These are phyloP conservation scores for Tragelaphus strepsiceros DNA, from an alignment of 2,113 vertebrate species.

Conservation along the genomic window DNA sequence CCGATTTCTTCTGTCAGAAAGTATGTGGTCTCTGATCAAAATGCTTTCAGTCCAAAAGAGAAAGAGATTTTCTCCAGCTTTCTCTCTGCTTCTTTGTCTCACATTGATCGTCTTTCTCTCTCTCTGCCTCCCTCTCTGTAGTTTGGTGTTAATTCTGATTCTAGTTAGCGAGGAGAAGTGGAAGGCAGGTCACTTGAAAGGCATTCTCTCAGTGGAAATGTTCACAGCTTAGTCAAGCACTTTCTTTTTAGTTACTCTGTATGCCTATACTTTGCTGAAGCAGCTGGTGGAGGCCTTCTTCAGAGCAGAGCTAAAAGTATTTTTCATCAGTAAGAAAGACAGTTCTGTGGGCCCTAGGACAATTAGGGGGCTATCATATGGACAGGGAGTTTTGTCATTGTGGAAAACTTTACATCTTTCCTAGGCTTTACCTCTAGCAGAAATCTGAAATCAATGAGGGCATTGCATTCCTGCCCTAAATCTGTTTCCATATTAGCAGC, in stretches of 20 bases:
- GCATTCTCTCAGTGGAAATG: background rate
- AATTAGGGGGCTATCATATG: background rate
- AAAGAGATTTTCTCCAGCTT: background rate
- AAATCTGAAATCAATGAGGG: background rate
- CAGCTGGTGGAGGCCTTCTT: background rate
- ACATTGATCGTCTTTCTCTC: background rate
- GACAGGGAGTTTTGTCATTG: background rate
- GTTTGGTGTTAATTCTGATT: background rate
- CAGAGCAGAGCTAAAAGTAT: background rate
- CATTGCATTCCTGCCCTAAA: background rate
- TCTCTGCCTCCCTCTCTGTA: background rate
- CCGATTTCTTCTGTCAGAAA: background rate
- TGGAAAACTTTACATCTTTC: background rate
- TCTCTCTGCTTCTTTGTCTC: background rate
- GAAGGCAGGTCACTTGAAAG: background rate
- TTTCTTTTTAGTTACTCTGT: background rate
- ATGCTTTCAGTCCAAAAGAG: background rate
- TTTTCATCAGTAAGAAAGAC: background rate
- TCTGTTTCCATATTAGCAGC: background rate
- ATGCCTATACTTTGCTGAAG: background rate
- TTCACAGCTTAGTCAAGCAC: background rate
- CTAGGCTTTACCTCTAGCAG: background rate
- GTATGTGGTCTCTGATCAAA: background rate
- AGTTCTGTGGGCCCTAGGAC: background rate
- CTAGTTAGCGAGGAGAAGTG: background rate